Conservation (phyloP, 2,797 vertebrate genomes). For the Xerus rutilus region DNA sequence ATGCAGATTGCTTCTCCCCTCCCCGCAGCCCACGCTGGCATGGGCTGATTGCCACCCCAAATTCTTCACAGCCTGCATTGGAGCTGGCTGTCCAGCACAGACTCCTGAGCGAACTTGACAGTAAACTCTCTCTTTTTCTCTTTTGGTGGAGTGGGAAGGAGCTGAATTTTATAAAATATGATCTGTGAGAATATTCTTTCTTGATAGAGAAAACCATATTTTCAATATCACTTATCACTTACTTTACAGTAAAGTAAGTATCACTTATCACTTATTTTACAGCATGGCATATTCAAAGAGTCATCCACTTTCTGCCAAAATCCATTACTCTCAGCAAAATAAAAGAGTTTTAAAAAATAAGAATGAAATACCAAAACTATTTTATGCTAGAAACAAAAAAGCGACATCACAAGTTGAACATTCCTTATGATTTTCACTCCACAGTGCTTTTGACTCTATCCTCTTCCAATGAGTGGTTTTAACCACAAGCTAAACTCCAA, state of each 20-base stretch:
- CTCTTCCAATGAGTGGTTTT: slow-evolving; percentile 73
- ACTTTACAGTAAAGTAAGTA: too few species aligned
- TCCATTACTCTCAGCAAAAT: slow-evolving; percentile 40
- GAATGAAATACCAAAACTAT: slow-evolving; percentile 17
- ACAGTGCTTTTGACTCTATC: slow-evolving; percentile 49
- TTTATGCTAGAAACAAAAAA: not conserved
- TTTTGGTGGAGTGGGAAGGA: not conserved
- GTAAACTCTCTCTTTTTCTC: not conserved
- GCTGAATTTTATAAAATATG: slow-evolving; percentile 21
- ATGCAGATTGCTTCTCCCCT: too few species aligned
- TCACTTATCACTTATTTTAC: not conserved
- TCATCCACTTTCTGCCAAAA: not conserved
- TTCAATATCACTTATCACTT: not conserved
- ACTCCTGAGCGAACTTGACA: too few species aligned
- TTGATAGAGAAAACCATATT: slow-evolving; percentile 20
- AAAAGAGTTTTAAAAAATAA: not conserved
- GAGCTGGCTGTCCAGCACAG: too few species aligned
- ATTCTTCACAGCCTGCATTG: too few species aligned
- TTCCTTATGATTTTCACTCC: slow-evolving; percentile 43
- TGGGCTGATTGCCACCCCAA: too few species aligned
- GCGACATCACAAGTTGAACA: slow-evolving; percentile 30
- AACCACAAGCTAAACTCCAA: slow-evolving; percentile 84
- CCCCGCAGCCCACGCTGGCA: too few species aligned
- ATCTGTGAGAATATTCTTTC: slow-evolving; percentile 21
- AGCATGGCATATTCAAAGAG: not conserved